Base-by-base conservation (phyloP, 2,797 vertebrate genomes). In the Balearica regulorum region DNA sequence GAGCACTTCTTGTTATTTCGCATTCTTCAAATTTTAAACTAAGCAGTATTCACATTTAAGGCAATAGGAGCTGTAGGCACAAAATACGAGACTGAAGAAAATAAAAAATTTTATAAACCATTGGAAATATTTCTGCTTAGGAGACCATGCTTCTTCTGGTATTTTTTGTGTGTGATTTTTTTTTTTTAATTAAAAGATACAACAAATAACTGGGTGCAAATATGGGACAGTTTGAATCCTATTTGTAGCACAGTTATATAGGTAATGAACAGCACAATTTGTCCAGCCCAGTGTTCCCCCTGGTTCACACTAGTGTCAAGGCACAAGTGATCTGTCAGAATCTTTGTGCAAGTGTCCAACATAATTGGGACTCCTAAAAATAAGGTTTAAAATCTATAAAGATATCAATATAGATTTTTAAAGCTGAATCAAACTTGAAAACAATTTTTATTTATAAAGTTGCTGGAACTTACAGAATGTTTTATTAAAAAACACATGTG, bases 131-230 rank as follows among this genome's bases (percentile, higher is more conserved):
- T 57, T 55, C 22, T 6, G 2, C 10, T 43, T 28, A 33, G 51
- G 39, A 57, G 24, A 88, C 17, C 9, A 58, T 31, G 11, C 9
- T 58, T 5, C 37, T 58, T 58, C 24, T 84, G 21, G 5, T 22
- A 14, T 43, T 28, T 22, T 15, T 7, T 2, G 1, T 8, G 16
- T 2, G 1, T 8, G 19, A 18, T 37, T 53, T 16, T 24, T 31
- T 28, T 41, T 46, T 11, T 24, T 55, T 90, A 6, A 60, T 80
- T 83, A 66, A 57, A 90, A 81, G 29, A 66, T 20, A n/a, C 16
- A 79, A 33, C 39, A 69, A 77, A 10, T 43, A 80, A 53, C 4
- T 84, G 9, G 4, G 11, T 75, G 35, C 14, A 76, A 68, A 57
- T 55, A 53, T 6, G 6, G 5, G 35, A 55, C 6, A 60, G 15